These are phyloP conservation scores for Orientallactaga sibirica DNA, from an alignment of 2,797 vertebrate species.

Conservation along the genomic window DNA sequence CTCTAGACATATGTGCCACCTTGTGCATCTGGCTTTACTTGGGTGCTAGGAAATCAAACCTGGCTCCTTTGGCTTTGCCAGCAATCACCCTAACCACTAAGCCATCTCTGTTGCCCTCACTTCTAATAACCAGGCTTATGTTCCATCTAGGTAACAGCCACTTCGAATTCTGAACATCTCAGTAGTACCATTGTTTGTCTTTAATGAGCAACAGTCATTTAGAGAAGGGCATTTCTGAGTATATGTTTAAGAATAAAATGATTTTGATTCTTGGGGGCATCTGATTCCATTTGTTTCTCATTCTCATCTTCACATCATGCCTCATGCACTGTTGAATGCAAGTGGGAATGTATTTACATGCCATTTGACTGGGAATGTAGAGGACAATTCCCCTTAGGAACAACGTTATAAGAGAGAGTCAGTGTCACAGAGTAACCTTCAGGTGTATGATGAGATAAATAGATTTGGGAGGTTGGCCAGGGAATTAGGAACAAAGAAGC, in stretches of 20 bases:
- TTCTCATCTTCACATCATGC: slow-evolving; percentile 16
- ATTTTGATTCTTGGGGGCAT: slow-evolving; percentile 22
- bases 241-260: slow-evolving; percentile 4
- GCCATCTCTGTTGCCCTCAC: background rate
- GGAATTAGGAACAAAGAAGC: slow-evolving; percentile 66
- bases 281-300: background rate
- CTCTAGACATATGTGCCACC: too few relatives aligned
- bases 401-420: slow-evolving; percentile 15
- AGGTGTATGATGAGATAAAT: slow-evolving; percentile 69
- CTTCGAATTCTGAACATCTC: slow-evolving; percentile 56
- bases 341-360: slow-evolving; percentile 46
- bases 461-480: slow-evolving; percentile 47
- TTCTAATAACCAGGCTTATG: slow-evolving; percentile 34
- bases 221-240: slow-evolving; percentile 10
- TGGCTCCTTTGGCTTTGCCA: too few relatives aligned
- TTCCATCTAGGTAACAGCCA: slow-evolving; percentile 10
- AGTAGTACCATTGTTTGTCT: background rate
- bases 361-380: slow-evolving; percentile 57
- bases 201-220: background rate
- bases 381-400: slow-evolving; percentile 52
- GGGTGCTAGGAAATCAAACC: too few relatives aligned
- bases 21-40: too few relatives aligned
- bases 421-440: slow-evolving; percentile 56
- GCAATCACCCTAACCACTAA: too few relatives aligned
- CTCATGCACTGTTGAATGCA: background rate